These are phyloP conservation scores for Limnodromus scolopaceus DNA, from an alignment of 2,797 vertebrate genomes.

Conservation along the genomic window DNA sequence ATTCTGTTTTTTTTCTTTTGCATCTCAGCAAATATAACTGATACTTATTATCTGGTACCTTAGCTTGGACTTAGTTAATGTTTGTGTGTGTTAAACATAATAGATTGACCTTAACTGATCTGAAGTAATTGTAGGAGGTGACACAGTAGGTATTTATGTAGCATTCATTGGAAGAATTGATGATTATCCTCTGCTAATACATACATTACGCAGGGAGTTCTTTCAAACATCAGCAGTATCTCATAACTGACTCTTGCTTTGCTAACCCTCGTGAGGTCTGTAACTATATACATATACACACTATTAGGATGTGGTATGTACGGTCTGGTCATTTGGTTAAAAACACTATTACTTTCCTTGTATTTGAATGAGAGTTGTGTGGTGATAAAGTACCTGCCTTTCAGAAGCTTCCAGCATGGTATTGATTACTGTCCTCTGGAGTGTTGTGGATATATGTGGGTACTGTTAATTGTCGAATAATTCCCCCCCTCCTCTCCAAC, in stretches of 20 bases:
- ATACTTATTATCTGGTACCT: not conserved
- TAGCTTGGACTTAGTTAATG: not conserved
- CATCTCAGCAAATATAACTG: not conserved
- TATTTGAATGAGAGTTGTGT: not conserved
- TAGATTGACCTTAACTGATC: not conserved
- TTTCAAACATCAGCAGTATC: not conserved
- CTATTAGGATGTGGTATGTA: not conserved
- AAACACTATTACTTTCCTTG: not conserved
- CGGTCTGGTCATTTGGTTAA: not conserved
- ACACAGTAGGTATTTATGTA: not conserved
- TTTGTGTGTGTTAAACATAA: not conserved
- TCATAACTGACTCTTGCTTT: not conserved
- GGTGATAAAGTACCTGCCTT: not conserved
- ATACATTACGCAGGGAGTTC: not conserved
- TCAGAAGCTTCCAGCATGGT: not conserved
- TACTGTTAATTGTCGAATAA: not conserved
- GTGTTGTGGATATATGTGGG: not conserved
- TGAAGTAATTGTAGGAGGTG: not conserved
- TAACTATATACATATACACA: not conserved
- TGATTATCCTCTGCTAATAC: not conserved
- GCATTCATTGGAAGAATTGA: not conserved
- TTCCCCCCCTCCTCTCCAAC: accelerated
- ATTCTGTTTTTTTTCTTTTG: not conserved
- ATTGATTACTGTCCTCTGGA: not conserved
- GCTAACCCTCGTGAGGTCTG: not conserved